Evolutionary conservation across 2,888 invertebrate species (phyloP).

Genomic region (Rhogogaster chlorosoma): DNA sequence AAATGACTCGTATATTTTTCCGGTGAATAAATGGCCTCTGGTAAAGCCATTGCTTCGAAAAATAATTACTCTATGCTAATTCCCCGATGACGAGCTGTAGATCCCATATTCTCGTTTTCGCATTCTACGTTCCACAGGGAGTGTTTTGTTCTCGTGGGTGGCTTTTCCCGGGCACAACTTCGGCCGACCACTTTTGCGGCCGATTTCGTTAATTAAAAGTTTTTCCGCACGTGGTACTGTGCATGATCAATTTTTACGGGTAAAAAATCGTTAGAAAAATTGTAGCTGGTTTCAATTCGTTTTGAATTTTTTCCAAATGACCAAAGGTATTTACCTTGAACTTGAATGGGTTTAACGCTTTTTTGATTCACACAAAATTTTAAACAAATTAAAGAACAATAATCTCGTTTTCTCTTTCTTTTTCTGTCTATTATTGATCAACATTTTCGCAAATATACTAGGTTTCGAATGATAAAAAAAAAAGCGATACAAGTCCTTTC

Average conservation of each 20-base stretch:
- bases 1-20: background rate
- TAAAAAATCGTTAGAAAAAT: slow-evolving; percentile 10
- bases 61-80: slow-evolving; percentile 70
- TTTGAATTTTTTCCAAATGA: background rate
- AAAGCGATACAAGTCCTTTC: background rate
- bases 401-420: background rate
- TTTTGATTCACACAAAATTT: background rate
- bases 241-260: background rate
- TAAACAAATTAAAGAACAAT: background rate
- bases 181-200: slow-evolving; percentile 65
- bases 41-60: slow-evolving; percentile 13
- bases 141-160: slow-evolving; percentile 70
- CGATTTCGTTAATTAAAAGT: slow-evolving; percentile 72
- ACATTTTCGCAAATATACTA: background rate
- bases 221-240: slow-evolving; percentile 51
- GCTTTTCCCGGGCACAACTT: slow-evolving; percentile 69
- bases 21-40: background rate
- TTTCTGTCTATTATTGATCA: background rate
- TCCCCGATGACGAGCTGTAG: slow-evolving; percentile 59
- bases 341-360: background rate
- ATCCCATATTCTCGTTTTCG: slow-evolving; percentile 61
- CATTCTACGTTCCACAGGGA: slow-evolving; percentile 58
- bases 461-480: background rate
- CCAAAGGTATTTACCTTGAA: background rate
- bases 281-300: background rate